These are phyloP conservation scores for Baryphthengus martii DNA, from an alignment of 2,113 vertebrate genomes.

Conservation along the genomic window DNA sequence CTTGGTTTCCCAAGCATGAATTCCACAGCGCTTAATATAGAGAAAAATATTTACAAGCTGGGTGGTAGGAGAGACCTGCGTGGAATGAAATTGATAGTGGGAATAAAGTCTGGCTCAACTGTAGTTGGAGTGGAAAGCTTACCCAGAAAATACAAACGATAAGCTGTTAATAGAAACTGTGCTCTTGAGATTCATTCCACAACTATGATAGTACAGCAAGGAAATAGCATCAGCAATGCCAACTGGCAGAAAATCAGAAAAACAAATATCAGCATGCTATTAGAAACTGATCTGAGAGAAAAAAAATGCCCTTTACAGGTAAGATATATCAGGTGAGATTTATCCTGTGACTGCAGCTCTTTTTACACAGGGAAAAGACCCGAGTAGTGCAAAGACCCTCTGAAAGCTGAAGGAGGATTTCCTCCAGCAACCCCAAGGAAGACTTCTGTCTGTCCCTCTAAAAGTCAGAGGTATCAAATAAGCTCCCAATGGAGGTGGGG, in stretches of 20 bases:
- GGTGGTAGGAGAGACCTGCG: neutral
- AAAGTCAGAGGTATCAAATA: neutral
- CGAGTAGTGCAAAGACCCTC: neutral
- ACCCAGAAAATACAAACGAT: neutral
- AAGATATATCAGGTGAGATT: conserved; percentile 6
- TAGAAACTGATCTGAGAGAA: neutral
- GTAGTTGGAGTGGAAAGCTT: neutral
- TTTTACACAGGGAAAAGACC: neutral
- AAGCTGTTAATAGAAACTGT: neutral
- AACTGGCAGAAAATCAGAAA: conserved; percentile 2
- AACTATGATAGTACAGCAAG: neutral
- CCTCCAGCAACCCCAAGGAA: neutral
- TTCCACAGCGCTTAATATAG: neutral
- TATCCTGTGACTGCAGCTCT: neutral
- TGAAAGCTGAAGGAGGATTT: neutral
- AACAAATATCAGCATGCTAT: neutral
- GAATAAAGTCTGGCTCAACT: neutral
- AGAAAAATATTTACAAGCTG: neutral
- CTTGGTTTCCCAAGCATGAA: neutral
- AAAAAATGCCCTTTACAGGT: conserved; percentile 15
- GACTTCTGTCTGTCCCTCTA: neutral
- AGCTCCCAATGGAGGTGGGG: neutral
- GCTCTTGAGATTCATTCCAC: neutral
- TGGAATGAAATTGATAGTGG: neutral
- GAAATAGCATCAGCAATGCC: neutral